These are phyloP conservation scores for Colistium nudipinnis DNA, from an alignment of 2,113 vertebrate genomes.

Conservation along the genomic window DNA sequence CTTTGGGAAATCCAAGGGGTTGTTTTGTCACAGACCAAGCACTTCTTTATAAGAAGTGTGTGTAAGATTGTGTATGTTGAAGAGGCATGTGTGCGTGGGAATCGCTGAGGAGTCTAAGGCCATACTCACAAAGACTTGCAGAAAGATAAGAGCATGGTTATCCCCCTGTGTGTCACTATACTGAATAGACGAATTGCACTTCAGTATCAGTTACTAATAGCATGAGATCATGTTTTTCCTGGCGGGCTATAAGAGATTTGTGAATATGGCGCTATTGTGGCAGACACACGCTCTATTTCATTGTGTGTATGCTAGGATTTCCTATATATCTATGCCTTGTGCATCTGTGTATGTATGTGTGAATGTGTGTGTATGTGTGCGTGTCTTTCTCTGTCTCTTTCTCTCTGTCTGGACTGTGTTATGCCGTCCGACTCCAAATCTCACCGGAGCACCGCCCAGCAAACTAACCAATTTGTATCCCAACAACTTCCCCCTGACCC, in stretches of 20 bases:
- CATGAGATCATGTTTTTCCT: slow-evolving; percentile 59
- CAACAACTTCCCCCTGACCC: slow-evolving; percentile 45
- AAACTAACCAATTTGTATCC: slow-evolving; percentile 52
- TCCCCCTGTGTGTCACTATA: slow-evolving; percentile 60
- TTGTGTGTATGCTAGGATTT: slow-evolving; percentile 19
- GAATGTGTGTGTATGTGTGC: slow-evolving; percentile 23
- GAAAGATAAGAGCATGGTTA: slow-evolving; percentile 65
- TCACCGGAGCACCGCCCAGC: slow-evolving; percentile 29
- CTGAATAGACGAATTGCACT: slow-evolving; percentile 58
- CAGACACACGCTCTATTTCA: slow-evolving; percentile 46
- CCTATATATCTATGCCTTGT: slow-evolving; percentile 39
- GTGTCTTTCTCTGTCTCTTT: no score
- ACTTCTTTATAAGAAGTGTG: slow-evolving; percentile 44
- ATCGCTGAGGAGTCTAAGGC: slow-evolving; percentile 31
- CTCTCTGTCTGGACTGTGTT: no score
- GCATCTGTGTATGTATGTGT: slow-evolving; percentile 3
- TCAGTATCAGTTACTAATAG: slow-evolving; percentile 63
- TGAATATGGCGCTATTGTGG: slow-evolving; percentile 55
- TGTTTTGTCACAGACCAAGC: slow-evolving; percentile 49
- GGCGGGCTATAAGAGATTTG: slow-evolving; percentile 49
- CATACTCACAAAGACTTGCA: slow-evolving; percentile 67
- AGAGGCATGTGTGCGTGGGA: slow-evolving; percentile 6
- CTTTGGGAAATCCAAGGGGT: slow-evolving; percentile 45
- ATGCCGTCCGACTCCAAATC: slow-evolving; percentile 26
- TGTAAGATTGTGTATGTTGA: slow-evolving; percentile 34